Evolutionary conservation across 2,113 vertebrate species (phyloP).

Genomic region (Narcine bancroftii): DNA sequence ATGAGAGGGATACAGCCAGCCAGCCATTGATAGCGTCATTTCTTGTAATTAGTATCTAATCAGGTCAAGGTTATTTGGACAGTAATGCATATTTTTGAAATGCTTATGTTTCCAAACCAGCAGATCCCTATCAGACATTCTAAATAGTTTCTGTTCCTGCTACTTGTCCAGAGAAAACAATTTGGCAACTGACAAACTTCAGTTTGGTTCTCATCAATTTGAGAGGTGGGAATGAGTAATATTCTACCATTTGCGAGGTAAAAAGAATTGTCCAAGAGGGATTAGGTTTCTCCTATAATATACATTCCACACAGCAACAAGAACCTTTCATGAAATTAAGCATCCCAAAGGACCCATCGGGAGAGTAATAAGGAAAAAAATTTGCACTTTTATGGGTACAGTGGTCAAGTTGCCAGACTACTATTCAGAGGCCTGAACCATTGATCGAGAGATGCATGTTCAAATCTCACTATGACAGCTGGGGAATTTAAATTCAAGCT

Average conservation of each 20-base stretch:
- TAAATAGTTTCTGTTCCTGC: not conserved
- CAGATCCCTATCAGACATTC: not conserved
- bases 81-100: conserved; percentile 18
- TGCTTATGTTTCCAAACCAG: not conserved
- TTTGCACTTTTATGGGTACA: no score
- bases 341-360: not conserved
- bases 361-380: no score
- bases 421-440: no score
- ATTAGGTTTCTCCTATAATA: not conserved
- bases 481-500: no score
- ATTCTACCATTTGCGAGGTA: not conserved
- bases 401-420: no score
- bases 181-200: not conserved
- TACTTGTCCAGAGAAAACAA: not conserved
- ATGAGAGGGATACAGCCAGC: not conserved
- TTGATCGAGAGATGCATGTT: no score
- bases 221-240: not conserved
- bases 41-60: conserved; percentile 11
- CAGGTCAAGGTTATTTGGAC: conserved; percentile 25
- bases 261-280: not conserved
- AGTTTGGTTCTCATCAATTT: not conserved
- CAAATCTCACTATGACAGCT: no score
- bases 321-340: not conserved
- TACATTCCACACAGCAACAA: not conserved
- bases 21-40: not conserved